These are phyloP conservation scores for Pampusana beccarii DNA, from an alignment of 2,113 vertebrate genomes.

Conservation along the genomic window DNA sequence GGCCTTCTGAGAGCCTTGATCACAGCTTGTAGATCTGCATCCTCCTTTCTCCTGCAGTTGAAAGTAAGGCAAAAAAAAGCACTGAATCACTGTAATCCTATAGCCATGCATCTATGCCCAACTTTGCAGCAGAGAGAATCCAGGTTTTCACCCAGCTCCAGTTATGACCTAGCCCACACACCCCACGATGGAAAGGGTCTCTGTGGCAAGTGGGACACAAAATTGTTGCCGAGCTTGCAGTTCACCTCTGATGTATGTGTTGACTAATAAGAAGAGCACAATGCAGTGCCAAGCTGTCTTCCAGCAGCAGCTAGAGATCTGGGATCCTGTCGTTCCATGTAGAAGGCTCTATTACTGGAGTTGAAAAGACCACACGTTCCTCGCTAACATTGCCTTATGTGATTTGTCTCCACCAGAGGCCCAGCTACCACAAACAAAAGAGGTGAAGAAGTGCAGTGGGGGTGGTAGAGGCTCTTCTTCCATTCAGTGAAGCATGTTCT, in stretches of 20 bases:
- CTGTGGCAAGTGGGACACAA: background rate
- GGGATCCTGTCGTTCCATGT: background rate
- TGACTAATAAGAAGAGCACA: background rate
- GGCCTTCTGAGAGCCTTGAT: background rate
- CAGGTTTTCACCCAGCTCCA: background rate
- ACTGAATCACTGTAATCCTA: background rate
- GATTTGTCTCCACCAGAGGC: background rate
- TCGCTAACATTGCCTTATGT: background rate
- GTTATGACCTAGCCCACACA: background rate
- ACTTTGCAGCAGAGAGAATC: background rate
- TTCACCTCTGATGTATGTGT: background rate
- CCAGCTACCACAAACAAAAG: background rate
- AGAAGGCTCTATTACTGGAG: background rate
- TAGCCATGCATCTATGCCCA: background rate
- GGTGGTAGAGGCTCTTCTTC: background rate
- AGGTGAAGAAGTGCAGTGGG: fast-evolving
- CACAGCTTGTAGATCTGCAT: background rate
- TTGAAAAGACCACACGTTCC: background rate
- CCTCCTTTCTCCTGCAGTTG: background rate
- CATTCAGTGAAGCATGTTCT: background rate
- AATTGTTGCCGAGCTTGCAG: background rate
- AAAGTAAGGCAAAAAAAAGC: background rate
- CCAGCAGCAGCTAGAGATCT: background rate
- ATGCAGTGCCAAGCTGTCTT: background rate
- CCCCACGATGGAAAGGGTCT: background rate